Conservation (phyloP, 1,140 invertebrate species). For the Drosophila repletoides region DNA sequence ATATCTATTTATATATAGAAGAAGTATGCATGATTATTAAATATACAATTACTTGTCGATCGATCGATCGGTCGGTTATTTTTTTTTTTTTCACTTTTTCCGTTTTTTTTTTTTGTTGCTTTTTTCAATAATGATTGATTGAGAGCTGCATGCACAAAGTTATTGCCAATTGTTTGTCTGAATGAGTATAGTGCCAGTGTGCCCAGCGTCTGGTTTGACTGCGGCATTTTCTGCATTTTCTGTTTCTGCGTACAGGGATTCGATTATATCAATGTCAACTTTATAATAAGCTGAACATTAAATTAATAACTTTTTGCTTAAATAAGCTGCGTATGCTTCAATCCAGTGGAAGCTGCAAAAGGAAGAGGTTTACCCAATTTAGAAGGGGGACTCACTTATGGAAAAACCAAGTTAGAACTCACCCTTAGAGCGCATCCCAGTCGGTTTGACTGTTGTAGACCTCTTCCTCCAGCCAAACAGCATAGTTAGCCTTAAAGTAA, state of each 20-base stretch:
- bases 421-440: constrained; percentile 85
- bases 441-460: constrained; percentile 94
- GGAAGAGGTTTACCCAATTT: not conserved
- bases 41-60: constrained; percentile 52
- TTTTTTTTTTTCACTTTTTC: too few species aligned
- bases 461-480: constrained; percentile 97
- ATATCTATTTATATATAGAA: constrained; percentile 20
- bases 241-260: constrained; percentile 31
- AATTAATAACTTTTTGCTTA: constrained; percentile 73
- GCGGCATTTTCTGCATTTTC: constrained; percentile 10
- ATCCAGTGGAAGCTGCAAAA: not conserved
- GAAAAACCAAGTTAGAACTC: not conserved
- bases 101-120: too few species aligned
- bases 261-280: constrained; percentile 68
- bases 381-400: not conserved
- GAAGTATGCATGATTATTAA: constrained; percentile 36
- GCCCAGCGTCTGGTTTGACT: constrained; percentile 31
- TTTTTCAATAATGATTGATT: constrained; percentile 22
- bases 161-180: constrained; percentile 53
- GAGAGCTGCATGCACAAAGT: constrained; percentile 37
- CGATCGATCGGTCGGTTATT: constrained; percentile 28
- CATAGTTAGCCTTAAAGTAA: constrained; percentile 98
- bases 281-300: constrained; percentile 64
- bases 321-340: constrained; percentile 24
- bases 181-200: constrained; percentile 23